phyloP scores from a whole-genome alignment of 2,113 vertebrate genomes.

The Phyllostomus hastatus region DNA sequence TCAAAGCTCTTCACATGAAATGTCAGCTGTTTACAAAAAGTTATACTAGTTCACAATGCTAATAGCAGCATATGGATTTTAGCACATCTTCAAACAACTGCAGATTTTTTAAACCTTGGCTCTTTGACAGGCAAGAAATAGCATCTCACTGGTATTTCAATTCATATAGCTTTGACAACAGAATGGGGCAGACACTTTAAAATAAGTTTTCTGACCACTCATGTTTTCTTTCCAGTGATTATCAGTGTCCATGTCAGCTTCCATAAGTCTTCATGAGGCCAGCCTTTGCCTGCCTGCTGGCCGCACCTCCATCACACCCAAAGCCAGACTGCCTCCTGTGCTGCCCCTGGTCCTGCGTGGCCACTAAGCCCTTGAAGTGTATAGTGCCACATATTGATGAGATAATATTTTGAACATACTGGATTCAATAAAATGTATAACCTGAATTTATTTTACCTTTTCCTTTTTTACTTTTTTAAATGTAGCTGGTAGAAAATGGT shows the following conservation, averaged over 20 bases:
- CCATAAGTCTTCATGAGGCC: no score
- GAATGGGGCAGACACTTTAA: background rate
- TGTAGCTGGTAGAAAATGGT: background rate
- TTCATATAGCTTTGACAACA: constrained; percentile 12
- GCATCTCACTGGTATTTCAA: background rate
- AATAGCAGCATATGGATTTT: background rate
- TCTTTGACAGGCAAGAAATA: background rate
- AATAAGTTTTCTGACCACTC: background rate
- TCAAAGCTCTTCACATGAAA: background rate
- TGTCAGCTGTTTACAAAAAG: background rate
- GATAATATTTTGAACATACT: background rate
- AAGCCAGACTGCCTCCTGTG: background rate
- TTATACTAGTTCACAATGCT: background rate
- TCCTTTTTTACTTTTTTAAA: background rate
- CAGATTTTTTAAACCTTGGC: background rate
- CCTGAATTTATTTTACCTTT: background rate
- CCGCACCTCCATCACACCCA: background rate
- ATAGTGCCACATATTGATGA: background rate
- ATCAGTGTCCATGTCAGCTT: background rate
- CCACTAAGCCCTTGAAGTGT: background rate
- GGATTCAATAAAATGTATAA: background rate
- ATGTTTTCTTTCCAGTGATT: background rate
- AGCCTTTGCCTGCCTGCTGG: background rate
- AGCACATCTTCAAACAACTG: background rate
- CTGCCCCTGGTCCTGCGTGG: background rate